Base-by-base conservation (phyloP, 2,113 vertebrate species). In the Bagarius yarrelli region DNA sequence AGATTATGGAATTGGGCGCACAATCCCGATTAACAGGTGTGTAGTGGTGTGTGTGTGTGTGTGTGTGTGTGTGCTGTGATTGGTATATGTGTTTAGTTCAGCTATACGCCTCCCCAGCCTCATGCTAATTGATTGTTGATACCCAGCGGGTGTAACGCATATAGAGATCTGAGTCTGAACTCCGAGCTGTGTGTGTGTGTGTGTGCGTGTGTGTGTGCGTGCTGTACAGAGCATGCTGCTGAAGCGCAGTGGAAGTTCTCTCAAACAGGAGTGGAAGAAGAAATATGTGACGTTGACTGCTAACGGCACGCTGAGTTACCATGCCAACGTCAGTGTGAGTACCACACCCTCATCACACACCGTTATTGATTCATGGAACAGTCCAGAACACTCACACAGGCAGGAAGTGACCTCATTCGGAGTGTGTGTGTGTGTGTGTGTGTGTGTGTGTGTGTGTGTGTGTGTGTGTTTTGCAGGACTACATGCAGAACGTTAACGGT, bases 261-360 rank as follows among this genome's bases (percentile, higher is more conserved):
- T 99, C 85, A 99, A 99, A 85, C 98, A 99, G 90, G 97, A 98
- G 86, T 99, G 97, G 97, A 99, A 98, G 93, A 99, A 98, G 93
- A 99, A 99, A 66, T 98, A 95, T 0, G 97, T 98, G 55, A 98
- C 97, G 0, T 85, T 99, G 85, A 95, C 95, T 78, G 95, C 94
- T 90, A 98, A 95, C 0, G 97, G 97, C 72, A 92, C 95, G 21
- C 91, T 99, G 64, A 93, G 94, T 69, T 99, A 99, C 86, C 96
- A 99, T 88, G 95, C 96, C 86, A 98, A 92, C 91, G 89, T 95
- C 89, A 96, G 94, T 0, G 97, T 99, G 61, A 86, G 85, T 84
- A n/a, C 61, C 57, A 44, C 36, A 27, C 30, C 9, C 0, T 76
- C 32, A 52, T 27, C 44, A 71, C 2, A 30, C 15, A 19, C 47